These are phyloP conservation scores for Drosophila orosa DNA, from an alignment of 1,140 invertebrate genomes.

Conservation along the genomic window DNA sequence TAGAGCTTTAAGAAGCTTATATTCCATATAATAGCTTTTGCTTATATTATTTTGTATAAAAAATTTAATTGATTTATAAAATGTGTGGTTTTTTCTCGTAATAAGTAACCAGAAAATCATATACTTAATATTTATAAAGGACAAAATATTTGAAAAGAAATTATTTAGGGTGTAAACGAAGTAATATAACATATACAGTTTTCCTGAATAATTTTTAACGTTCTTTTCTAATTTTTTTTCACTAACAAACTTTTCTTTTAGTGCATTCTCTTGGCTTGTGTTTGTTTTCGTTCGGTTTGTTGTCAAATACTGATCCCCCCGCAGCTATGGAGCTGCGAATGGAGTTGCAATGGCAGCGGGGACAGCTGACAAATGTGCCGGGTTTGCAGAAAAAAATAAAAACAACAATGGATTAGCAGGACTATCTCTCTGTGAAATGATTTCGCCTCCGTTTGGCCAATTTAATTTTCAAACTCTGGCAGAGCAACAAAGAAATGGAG, in stretches of 20 bases:
- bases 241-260: neutral
- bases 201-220: too few species aligned
- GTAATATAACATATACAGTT: too few species aligned
- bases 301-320: conserved; percentile 36
- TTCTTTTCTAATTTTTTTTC: too few species aligned
- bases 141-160: too few species aligned
- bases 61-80: too few species aligned
- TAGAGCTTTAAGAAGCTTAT: too few species aligned
- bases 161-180: neutral
- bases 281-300: conserved; percentile 40
- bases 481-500: neutral
- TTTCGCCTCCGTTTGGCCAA: conserved; percentile 18
- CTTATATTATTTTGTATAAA: too few species aligned
- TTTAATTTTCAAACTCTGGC: conserved; percentile 32
- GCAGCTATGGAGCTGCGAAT: conserved; percentile 16
- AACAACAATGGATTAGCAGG: conserved; percentile 37
- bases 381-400: conserved; percentile 3
- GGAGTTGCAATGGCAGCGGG: conserved; percentile 5
- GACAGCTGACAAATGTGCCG: conserved; percentile 48
- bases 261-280: conserved; percentile 11
- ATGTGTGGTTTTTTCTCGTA: too few species aligned
- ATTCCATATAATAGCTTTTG: too few species aligned
- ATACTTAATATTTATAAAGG: too few species aligned
- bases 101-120: too few species aligned
- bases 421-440: conserved; percentile 28